Base-by-base conservation (phyloP, 1,140 invertebrate genomes). In the Trypoxylus dichotomus region DNA sequence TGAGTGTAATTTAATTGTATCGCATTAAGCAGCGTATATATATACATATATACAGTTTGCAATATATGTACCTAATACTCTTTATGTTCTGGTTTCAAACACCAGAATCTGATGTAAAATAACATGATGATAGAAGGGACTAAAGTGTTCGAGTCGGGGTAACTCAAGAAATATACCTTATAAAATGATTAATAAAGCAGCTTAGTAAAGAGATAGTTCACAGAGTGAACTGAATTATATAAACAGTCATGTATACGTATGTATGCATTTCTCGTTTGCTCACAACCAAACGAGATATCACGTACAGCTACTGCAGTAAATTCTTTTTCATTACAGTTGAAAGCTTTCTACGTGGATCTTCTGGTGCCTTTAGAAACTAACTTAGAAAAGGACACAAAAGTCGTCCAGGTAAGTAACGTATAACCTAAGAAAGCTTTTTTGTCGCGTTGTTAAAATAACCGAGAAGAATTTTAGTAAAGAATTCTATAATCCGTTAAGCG, bases 311-410 rank as follows among this genome's bases (percentile, higher is more conserved):
- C 11, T 37, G 24, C 24, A 74, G 37, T 74, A 54, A 54, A 76
- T 19, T 77, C 32, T 74, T 78, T 82, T 82, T 80, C 86, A 81
- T 91, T 90, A 77, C 89, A 97, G 95, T 86, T 97, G 76, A 96
- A 97, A 89, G 96, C 95, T 15, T 97, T 97, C 86, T 97, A 97
- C 88, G 95, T 97, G 27, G 96, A 97, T 89, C 89, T 97, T 77
- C 88, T 97, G 77, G 94, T 96, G 73, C 96, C 95, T 79, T 87
- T 97, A 85, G 96, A 97, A 89, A 95, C 94, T 71, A 97, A 97
- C 88, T 88, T 97, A 83, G 95, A 97, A 86, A 96, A 97, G 86
- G 95, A 97, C 86, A 96, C 94, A 29, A 96, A 97, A 91, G 94
- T 96, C 79, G 94, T 97, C 76, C 95, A 95, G 91, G 94, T 95